Conservation (phyloP, 30 jellyfish, hydroid and myxozoan genomes). For the Cassiopea xamachana region DNA sequence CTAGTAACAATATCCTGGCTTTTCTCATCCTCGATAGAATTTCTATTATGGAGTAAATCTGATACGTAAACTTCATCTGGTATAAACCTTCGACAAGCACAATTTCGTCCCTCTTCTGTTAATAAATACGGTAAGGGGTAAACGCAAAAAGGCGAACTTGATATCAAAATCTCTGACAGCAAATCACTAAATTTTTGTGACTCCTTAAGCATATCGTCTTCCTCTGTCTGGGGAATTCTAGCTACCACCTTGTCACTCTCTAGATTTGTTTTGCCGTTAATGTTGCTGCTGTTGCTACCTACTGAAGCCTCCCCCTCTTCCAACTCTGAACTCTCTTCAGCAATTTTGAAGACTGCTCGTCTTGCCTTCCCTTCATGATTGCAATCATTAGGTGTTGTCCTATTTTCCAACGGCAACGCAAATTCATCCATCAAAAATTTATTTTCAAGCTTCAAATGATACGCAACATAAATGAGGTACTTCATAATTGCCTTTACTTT, state of each 20-base stretch:
- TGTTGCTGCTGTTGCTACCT: neutral
- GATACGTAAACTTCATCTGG: conserved; percentile 91
- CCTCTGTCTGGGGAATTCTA: conserved; percentile 21
- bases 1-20: neutral
- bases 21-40: neutral
- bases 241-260: conserved; percentile 28
- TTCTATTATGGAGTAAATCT: conserved; percentile 42
- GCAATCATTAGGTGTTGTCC: conserved; percentile 6
- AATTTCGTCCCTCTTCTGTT: conserved; percentile 77
- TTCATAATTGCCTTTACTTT: conserved; percentile 84
- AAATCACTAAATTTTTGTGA: conserved; percentile 66
- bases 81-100: conserved; percentile 77
- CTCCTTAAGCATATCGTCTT: conserved; percentile 53
- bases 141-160: conserved; percentile 92
- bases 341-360: conserved; percentile 67
- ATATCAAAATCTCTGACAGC: conserved; percentile 48
- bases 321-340: conserved; percentile 42
- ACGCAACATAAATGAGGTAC: conserved; percentile 91
- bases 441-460: conserved; percentile 86
- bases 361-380: conserved; percentile 10
- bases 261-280: neutral
- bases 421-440: conserved; percentile 92
- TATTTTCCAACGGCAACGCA: conserved; percentile 88
- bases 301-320: neutral
- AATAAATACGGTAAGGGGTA: conserved; percentile 88